phyloP scores from a whole-genome alignment of 2,888 invertebrate species.

The Caradrina clavipalpis region DNA sequence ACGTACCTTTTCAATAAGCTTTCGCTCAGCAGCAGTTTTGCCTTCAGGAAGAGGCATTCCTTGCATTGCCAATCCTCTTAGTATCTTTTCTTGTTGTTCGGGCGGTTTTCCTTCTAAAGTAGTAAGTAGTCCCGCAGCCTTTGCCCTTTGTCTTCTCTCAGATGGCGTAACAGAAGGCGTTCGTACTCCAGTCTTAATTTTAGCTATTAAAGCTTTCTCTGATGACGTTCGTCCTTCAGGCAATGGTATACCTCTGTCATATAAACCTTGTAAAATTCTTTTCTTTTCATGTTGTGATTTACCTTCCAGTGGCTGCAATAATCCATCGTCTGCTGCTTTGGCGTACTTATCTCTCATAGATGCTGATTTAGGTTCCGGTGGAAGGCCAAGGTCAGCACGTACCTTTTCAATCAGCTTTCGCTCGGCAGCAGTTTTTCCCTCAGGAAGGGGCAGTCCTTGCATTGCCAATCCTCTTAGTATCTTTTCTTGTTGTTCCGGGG shows the following conservation, averaged over 20 bases:
- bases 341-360: neutral
- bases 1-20: neutral
- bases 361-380: neutral
- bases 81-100: neutral
- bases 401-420: neutral
- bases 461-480: constrained; percentile 58
- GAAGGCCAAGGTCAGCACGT: neutral
- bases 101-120: neutral
- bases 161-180: neutral
- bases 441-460: neutral
- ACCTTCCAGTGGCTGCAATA: constrained; percentile 49
- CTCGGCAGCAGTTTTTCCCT: neutral
- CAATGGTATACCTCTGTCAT: constrained; percentile 34
- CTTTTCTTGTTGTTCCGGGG: constrained; percentile 48
- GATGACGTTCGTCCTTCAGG: neutral
- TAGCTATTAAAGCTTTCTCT: neutral
- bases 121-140: neutral
- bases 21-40: neutral
- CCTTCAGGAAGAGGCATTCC: neutral
- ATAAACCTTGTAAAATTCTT: constrained; percentile 56
- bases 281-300: constrained; percentile 62
- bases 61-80: neutral
- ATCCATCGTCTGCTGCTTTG: constrained; percentile 9
- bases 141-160: neutral
- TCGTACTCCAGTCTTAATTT: neutral